Evolutionary conservation across 2,113 vertebrate species (phyloP).

Genomic region (Gracilinanus agilis): DNA sequence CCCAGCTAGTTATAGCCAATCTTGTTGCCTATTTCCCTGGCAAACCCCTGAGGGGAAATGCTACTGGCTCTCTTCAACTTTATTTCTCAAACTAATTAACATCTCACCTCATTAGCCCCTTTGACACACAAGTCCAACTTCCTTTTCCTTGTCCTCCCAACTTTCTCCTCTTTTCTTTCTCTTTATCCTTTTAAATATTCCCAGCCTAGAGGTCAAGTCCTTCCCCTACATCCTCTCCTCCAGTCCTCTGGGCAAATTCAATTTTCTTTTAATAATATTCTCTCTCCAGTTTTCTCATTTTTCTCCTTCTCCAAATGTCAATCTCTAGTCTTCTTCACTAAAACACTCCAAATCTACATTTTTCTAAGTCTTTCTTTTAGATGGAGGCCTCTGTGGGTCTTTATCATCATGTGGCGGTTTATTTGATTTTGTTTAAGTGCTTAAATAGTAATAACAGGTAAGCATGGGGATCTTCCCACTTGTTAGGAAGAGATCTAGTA

Average conservation of each 20-base stretch:
- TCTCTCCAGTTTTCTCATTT: neutral
- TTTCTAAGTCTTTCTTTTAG: neutral
- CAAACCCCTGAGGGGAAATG: neutral
- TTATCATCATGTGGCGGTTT: neutral
- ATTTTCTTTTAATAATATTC: neutral
- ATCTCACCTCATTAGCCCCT: neutral
- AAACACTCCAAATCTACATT: neutral
- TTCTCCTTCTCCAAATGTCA: neutral
- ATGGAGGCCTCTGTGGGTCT: neutral
- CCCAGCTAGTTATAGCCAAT: neutral
- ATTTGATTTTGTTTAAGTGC: neutral
- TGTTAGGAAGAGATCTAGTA: neutral
- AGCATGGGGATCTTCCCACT: neutral
- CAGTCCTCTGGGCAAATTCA: neutral
- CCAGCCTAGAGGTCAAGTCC: neutral
- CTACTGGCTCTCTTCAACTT: neutral
- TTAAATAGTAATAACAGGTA: neutral
- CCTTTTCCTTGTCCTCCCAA: neutral
- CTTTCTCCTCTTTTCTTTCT: neutral
- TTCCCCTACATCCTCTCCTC: neutral
- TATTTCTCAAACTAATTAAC: neutral
- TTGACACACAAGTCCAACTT: neutral
- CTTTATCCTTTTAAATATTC: neutral
- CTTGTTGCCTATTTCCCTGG: neutral
- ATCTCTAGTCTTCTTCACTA: neutral